These are phyloP conservation scores for Chymomyza amoena DNA, from an alignment of 2,888 invertebrate species.

Conservation along the genomic window DNA sequence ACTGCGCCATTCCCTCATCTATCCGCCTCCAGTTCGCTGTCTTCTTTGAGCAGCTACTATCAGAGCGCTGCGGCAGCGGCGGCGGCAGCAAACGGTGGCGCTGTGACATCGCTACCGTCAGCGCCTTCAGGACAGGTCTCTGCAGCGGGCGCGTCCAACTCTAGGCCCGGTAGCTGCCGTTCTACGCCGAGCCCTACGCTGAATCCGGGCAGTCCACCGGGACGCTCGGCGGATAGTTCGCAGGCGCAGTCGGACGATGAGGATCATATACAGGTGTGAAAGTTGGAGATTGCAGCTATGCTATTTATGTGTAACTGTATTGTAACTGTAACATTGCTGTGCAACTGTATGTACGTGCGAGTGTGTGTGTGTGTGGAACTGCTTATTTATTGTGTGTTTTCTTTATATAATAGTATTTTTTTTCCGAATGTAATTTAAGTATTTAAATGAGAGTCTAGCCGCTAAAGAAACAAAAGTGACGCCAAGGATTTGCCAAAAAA, in stretches of 20 bases:
- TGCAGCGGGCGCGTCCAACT: constrained; percentile 24
- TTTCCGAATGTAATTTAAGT: constrained; percentile 26
- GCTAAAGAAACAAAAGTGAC: no score
- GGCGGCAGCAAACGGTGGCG: constrained; percentile 33
- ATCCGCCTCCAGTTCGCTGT: constrained; percentile 84
- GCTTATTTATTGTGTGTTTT: not conserved
- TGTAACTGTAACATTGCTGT: constrained; percentile 4
- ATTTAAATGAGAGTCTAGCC: not conserved
- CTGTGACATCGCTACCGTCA: constrained; percentile 19
- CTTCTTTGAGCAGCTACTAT: constrained; percentile 81
- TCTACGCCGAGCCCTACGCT: constrained; percentile 78
- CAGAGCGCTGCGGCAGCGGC: constrained; percentile 76
- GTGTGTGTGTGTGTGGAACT: constrained; percentile 3
- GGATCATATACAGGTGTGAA: constrained; percentile 79
- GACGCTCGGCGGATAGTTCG: constrained; percentile 77
- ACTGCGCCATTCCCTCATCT: constrained; percentile 78
- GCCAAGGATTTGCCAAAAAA: no score
- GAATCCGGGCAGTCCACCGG: constrained; percentile 79
- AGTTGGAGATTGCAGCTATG: constrained; percentile 18
- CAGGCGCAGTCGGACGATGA: constrained; percentile 78
- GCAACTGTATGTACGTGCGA: not conserved
- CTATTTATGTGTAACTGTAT: not conserved
- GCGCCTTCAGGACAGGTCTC: constrained; percentile 15
- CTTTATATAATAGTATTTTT: constrained; percentile 8
- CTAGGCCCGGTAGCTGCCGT: constrained; percentile 35